A percentile compares a stretch with the other conserved stretches of the same genome.
phyloP scores from a whole-genome alignment of 2,888 invertebrate species.

The Phaonia tiefii region DNA sequence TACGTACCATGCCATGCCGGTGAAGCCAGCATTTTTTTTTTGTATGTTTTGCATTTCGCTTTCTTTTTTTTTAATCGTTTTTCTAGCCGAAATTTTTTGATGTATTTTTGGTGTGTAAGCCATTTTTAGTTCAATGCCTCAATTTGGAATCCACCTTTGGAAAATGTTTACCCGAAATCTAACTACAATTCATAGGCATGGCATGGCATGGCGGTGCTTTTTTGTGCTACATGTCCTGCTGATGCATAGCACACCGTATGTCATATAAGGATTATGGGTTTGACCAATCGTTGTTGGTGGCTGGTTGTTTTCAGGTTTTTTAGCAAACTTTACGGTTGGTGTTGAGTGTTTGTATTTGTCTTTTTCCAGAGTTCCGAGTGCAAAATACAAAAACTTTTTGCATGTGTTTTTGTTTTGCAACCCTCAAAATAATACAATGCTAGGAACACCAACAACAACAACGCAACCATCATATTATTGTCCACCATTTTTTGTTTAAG shows the following conservation, averaged over 20 bases:
- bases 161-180: slow-evolving; percentile 11
- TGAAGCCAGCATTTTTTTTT: background rate
- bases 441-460: slow-evolving; percentile 11
- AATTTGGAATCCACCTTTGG: slow-evolving; percentile 8
- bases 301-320: slow-evolving; percentile 15
- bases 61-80: background rate
- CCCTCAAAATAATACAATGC: slow-evolving; percentile 29
- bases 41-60: too few relatives aligned
- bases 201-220: background rate
- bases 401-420: slow-evolving; percentile 22
- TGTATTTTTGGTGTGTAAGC: slow-evolving; percentile 5
- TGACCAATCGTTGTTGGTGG: slow-evolving; percentile 51
- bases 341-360: background rate
- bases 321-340: background rate
- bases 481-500: slow-evolving; percentile 34
- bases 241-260: slow-evolving; percentile 13
- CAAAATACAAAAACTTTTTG: background rate
- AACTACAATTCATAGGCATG: slow-evolving; percentile 32
- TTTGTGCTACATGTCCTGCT: background rate
- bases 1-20: background rate
- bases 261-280: slow-evolving; percentile 31
- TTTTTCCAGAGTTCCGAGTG: background rate
- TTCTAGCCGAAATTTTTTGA: background rate
- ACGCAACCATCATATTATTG: slow-evolving; percentile 33
- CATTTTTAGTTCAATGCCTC: slow-evolving; percentile 33